Evolutionary conservation across 2,797 vertebrate genomes (phyloP).

Genomic region (Etheostoma perlongum): DNA sequence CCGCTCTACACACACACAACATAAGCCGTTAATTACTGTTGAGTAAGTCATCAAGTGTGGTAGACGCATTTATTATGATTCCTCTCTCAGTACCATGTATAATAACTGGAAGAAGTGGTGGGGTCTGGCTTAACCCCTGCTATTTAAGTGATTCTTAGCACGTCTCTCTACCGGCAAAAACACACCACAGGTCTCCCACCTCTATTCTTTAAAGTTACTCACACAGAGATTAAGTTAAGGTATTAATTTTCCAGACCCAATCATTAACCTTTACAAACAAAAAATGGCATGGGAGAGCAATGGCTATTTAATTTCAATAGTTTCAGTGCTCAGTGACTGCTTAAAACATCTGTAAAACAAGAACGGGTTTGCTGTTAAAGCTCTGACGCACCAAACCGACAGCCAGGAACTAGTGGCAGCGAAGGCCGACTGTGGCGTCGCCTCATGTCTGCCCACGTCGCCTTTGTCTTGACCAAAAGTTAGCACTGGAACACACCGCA

Average conservation of each 20-base stretch:
- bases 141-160: slow-evolving; percentile 20
- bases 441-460: too few species aligned
- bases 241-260: slow-evolving; percentile 62
- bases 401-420: too few species aligned
- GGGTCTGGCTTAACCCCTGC: slow-evolving; percentile 15
- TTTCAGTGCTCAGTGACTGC: slow-evolving; percentile 26
- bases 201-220: slow-evolving; percentile 52
- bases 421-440: too few species aligned
- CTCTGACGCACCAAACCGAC: too few species aligned
- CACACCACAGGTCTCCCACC: slow-evolving; percentile 31
- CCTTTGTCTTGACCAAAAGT: too few species aligned
- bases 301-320: slow-evolving; percentile 30
- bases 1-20: slow-evolving; percentile 33
- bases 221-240: slow-evolving; percentile 56
- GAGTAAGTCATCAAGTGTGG: slow-evolving; percentile 61
- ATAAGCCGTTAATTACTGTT: slow-evolving; percentile 56
- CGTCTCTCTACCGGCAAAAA: slow-evolving; percentile 29
- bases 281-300: slow-evolving; percentile 50
- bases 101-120: slow-evolving; percentile 33
- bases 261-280: slow-evolving; percentile 71
- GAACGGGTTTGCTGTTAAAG: background rate
- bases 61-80: slow-evolving; percentile 46
- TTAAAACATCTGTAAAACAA: slow-evolving; percentile 15
- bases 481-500: too few species aligned
- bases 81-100: slow-evolving; percentile 14